Percentiles rank a stretch among this genome's conserved stretches.
Conservation (phyloP, 2,113 vertebrate species). For the Eurystomus gularis region DNA sequence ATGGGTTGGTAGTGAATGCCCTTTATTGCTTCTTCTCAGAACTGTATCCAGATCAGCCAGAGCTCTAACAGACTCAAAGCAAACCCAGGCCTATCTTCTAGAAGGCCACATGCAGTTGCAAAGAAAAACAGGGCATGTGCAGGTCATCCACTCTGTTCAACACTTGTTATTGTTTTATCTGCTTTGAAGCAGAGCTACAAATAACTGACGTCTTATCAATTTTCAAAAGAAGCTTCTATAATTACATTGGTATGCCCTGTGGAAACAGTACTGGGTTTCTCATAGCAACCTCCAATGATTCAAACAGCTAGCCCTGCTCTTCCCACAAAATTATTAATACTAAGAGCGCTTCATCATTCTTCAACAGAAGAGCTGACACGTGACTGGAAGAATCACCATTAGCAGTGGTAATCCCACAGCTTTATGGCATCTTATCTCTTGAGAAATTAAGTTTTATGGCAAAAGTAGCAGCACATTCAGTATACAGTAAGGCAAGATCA, state of each 20-base stretch:
- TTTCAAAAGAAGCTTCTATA: background rate
- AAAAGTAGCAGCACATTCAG: background rate
- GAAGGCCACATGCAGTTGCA: background rate
- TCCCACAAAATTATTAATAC: background rate
- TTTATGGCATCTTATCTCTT: background rate
- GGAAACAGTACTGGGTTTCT: conserved; percentile 18
- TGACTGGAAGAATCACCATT: background rate
- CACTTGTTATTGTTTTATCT: background rate
- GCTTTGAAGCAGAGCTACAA: background rate
- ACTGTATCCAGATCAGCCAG: background rate
- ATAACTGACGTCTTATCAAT: background rate
- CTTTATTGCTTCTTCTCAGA: background rate
- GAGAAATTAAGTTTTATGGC: background rate
- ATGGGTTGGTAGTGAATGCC: background rate
- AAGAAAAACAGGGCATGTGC: background rate
- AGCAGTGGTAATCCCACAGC: background rate
- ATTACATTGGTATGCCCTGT: background rate
- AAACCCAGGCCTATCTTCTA: background rate
- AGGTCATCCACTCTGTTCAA: background rate
- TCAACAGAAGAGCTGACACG: background rate
- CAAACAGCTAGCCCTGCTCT: background rate
- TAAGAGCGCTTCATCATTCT: background rate
- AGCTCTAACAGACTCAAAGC: background rate
- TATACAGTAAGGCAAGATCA: background rate
- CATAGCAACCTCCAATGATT: conserved; percentile 7